A percentile compares a stretch with the other conserved stretches of the same genome.
Conservation (phyloP, 2,113 vertebrate genomes). For the Passer domesticus region DNA sequence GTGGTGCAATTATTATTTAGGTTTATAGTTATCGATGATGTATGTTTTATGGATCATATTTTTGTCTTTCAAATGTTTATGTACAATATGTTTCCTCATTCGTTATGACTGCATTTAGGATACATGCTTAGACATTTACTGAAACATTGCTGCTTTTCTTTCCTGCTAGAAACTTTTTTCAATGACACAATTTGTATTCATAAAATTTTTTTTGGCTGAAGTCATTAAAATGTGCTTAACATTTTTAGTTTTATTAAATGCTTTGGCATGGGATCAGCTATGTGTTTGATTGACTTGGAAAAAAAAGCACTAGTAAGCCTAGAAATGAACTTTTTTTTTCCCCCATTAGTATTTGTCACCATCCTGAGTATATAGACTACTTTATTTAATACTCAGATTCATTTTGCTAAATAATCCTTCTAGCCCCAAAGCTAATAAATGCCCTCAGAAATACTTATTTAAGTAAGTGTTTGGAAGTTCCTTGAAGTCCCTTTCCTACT, state of each 20-base stretch:
- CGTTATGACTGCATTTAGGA: constrained; percentile 49
- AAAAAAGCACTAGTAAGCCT: background rate
- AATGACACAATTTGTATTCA: background rate
- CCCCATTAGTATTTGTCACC: background rate
- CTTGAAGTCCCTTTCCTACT: background rate
- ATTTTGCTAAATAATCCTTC: background rate
- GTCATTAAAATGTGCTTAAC: background rate
- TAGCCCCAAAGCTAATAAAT: background rate
- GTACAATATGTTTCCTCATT: constrained; percentile 54
- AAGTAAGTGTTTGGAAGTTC: background rate
- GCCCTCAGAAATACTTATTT: background rate
- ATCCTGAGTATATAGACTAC: background rate
- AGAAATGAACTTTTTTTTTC: background rate
- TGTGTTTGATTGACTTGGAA: background rate
- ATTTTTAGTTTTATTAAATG: constrained; percentile 10
- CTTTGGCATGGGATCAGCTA: background rate
- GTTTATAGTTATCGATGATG: constrained; percentile 48
- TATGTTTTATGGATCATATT: constrained; percentile 51
- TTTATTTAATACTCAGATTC: background rate
- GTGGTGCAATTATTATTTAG: constrained; percentile 61
- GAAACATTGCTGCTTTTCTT: constrained; percentile 49
- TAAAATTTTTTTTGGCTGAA: constrained; percentile 17
- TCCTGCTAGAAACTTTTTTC: constrained; percentile 43
- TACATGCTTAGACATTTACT: constrained; percentile 37
- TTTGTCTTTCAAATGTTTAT: constrained; percentile 66